Evolutionary conservation across 2,888 invertebrate species (phyloP), one percentile per base, ranked within the genome.

Genomic region (Tupiocoris notatus): DNA sequence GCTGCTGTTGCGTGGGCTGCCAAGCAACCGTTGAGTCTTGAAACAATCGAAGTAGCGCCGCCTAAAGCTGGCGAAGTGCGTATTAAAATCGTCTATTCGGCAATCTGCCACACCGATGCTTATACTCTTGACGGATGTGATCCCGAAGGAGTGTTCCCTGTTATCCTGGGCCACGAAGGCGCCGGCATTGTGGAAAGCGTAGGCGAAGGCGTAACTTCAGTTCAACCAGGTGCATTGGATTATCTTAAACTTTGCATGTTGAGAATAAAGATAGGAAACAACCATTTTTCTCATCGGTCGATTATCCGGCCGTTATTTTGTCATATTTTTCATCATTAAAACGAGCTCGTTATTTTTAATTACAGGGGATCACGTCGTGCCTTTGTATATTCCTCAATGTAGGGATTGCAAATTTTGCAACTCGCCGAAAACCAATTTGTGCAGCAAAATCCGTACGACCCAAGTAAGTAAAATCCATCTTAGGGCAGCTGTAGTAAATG

Each of bases 1-100:
- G 99, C 99, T 21, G 98, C 98, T 0, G 95, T 99, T 18, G 98
- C 98, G 2, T 99, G 98, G 98, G 93, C 90, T 81, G 90, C 95
- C 70, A 96, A 96, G 80, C 89, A 94, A 82, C 94, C 96, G 6
- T 86, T 99, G 23, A 88, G 89, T 0, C 88, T 99, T 68, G 99
- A 99, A 86, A 92, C 92, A 73, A 88, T 99, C 77, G 92, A 96
- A 85, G 98, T 99, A 0, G 94, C 91, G 18, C 95, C 98, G 7
- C 99, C 99, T 0, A 92, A 92, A 84, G 91, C 92, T 0, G 92
- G 95, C 79, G 98, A 99, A 89, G 96, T 95, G 17, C 89, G 94
- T 66, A 87, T 95, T 12, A 91, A 92, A 85, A 88, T 96, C 70
- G 83, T 89, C 0, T 90, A 92, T 59, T 93, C 93, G 75, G 96